Conservation (phyloP, 2,113 vertebrate species). For the Marmota monax region DNA sequence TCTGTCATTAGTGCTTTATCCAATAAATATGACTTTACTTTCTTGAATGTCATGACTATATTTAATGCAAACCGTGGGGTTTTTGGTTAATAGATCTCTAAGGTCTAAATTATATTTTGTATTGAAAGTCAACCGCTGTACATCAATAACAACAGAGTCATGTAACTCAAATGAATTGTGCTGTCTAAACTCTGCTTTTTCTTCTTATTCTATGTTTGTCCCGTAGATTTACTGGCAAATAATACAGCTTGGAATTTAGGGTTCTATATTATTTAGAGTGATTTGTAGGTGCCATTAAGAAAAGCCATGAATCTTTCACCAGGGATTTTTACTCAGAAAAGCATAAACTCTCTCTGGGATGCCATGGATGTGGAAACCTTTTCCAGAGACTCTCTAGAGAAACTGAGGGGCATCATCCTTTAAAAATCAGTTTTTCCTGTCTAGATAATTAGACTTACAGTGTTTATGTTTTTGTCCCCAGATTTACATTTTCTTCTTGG, state of each 20-base stretch:
- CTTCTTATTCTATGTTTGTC: neutral
- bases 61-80: neutral
- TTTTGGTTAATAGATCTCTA: slow-evolving; percentile 48
- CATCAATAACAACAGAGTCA: neutral
- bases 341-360: neutral
- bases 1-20: neutral
- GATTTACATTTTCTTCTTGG: neutral
- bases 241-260: neutral
- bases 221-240: neutral
- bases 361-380: neutral
- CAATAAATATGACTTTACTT: slow-evolving; percentile 3
- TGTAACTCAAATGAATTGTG: slow-evolving; percentile 15
- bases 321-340: neutral
- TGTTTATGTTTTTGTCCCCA: neutral
- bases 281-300: neutral
- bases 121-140: neutral
- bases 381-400: neutral
- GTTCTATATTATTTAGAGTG: slow-evolving; percentile 24
- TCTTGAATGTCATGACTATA: neutral
- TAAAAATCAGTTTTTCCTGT: neutral
- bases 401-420: neutral
- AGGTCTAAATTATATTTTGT: slow-evolving; percentile 43
- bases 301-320: neutral
- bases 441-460: neutral
- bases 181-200: slow-evolving; percentile 12